Conservation (phyloP, 2,113 vertebrate species). For the Odontophorus gujanensis region DNA sequence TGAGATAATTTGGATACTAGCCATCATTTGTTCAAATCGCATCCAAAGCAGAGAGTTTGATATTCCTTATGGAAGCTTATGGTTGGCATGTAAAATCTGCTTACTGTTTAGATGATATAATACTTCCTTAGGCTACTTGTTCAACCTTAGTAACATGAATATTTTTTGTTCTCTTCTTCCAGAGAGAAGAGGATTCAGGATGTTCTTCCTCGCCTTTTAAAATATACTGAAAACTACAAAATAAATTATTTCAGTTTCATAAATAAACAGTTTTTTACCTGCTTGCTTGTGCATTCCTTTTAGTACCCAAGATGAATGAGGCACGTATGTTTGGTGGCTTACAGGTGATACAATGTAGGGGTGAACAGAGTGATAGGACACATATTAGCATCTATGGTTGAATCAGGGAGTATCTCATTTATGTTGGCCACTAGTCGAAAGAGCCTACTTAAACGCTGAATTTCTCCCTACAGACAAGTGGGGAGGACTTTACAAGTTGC, state of each 20-base stretch:
- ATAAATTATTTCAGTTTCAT: conserved; percentile 56
- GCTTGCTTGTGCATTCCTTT: conserved; percentile 48
- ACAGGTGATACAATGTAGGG: not conserved
- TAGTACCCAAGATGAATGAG: not conserved
- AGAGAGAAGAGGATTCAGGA: conserved; percentile 67
- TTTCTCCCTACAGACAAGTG: not conserved
- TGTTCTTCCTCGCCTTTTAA: conserved; percentile 4
- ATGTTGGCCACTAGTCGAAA: not conserved
- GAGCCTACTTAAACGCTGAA: not conserved
- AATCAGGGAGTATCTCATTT: not conserved
- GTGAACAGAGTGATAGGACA: not conserved
- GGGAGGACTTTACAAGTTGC: not conserved
- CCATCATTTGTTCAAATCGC: not conserved
- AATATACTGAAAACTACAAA: conserved; percentile 2
- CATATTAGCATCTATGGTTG: not conserved
- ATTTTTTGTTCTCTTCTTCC: conserved; percentile 20
- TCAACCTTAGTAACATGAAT: conserved; percentile 1
- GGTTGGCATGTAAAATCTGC: not conserved
- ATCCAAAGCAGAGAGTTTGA: not conserved
- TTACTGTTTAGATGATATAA: not conserved
- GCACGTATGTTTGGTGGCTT: not conserved
- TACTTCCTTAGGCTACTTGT: not conserved
- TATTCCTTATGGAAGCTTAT: not conserved
- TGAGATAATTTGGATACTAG: not conserved
- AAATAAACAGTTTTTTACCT: conserved; percentile 46